Evolutionary conservation across 2,113 vertebrate genomes (phyloP).

Genomic region (Ploceus nigricollis): DNA sequence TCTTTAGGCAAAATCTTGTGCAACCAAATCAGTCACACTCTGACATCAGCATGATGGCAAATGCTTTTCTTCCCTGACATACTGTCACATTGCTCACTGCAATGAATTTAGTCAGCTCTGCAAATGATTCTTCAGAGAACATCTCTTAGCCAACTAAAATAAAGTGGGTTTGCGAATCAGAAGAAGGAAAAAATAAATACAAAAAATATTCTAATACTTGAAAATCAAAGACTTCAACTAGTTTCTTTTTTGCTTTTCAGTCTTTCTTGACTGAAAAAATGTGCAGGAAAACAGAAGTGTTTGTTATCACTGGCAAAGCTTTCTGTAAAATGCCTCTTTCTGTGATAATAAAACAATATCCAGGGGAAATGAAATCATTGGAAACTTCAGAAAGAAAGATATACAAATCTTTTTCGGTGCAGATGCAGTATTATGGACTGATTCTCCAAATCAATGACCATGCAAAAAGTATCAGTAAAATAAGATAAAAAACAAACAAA

Average conservation of each 20-base stretch:
- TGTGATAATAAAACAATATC: background rate
- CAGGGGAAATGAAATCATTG: background rate
- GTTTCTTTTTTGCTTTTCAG: background rate
- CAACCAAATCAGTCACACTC: background rate
- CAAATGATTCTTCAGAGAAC: background rate
- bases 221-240: background rate
- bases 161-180: accelerated
- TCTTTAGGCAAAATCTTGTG: background rate
- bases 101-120: background rate
- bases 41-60: background rate
- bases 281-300: background rate
- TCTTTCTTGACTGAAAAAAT: background rate
- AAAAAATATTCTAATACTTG: background rate
- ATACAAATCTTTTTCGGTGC: background rate
- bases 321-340: background rate
- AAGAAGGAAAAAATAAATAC: background rate
- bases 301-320: background rate
- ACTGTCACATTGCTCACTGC: background rate
- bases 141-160: background rate
- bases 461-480: background rate
- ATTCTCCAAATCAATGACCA: background rate
- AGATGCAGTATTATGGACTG: background rate
- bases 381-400: background rate
- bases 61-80: background rate
- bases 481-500: background rate